A percentile compares a stretch with the other conserved stretches of the same genome.
Evolutionary conservation across 2,888 invertebrate genomes (phyloP).

Genomic region (Chrysodeixis includens): DNA sequence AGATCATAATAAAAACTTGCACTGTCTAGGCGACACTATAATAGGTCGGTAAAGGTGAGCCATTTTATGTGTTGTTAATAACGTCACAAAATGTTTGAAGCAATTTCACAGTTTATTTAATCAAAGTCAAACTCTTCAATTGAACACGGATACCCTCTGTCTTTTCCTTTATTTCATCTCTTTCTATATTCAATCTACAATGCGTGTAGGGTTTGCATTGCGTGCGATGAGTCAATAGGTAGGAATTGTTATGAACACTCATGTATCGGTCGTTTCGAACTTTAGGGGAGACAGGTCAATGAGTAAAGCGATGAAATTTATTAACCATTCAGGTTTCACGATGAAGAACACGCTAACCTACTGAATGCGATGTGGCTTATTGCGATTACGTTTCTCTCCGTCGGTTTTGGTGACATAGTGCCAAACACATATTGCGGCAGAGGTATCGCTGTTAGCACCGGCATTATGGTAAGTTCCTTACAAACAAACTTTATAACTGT

Average conservation of each 20-base stretch:
- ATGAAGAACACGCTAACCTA: constrained; percentile 99
- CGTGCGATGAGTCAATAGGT: constrained; percentile 63
- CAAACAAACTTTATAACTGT: constrained; percentile 74
- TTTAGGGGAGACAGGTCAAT: constrained; percentile 65
- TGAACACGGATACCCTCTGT: constrained; percentile 62
- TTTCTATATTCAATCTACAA: constrained; percentile 61
- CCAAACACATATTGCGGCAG: constrained; percentile 99
- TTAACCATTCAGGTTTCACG: constrained; percentile 96
- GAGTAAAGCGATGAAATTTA: constrained; percentile 84
- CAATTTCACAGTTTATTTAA: constrained; percentile 71
- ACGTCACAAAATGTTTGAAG: constrained; percentile 70
- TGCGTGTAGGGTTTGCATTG: constrained; percentile 55
- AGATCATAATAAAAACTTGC: constrained; percentile 67
- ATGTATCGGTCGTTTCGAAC: constrained; percentile 56
- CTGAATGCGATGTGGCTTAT: constrained; percentile 99
- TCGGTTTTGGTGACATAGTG: constrained; percentile 99
- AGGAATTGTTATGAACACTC: constrained; percentile 65
- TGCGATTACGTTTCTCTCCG: constrained; percentile 99
- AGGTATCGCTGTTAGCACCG: constrained; percentile 99
- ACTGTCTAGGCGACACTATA: constrained; percentile 70
- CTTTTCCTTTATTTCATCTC: constrained; percentile 69
- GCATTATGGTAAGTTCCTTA: constrained; percentile 98
- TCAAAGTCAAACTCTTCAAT: constrained; percentile 89
- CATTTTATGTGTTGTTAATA: constrained; percentile 85
- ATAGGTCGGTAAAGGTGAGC: constrained; percentile 87